phyloP scores from a whole-genome alignment of 2,888 invertebrate species.

The Caenorhabditis wallacei region DNA sequence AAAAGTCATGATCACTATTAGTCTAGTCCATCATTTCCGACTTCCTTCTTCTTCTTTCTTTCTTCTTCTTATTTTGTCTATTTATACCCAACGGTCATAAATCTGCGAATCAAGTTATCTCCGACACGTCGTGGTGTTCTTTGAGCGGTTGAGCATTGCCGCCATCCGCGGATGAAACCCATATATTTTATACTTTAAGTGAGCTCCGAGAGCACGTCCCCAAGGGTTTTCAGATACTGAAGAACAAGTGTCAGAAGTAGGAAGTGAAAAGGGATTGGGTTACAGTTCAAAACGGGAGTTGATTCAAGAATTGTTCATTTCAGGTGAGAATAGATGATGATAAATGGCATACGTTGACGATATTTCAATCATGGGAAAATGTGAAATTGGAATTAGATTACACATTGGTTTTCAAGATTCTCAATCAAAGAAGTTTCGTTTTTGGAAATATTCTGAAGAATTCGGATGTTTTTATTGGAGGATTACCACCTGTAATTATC shows the following conservation, averaged over 20 bases:
- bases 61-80: slow-evolving; percentile 27
- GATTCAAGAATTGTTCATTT: not conserved
- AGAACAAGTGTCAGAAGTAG: slow-evolving; percentile 32
- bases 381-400: slow-evolving; percentile 82
- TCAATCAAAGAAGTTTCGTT: slow-evolving; percentile 91
- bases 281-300: not conserved
- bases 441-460: slow-evolving; percentile 92
- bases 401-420: slow-evolving; percentile 83
- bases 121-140: slow-evolving; percentile 32
- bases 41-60: slow-evolving; percentile 28
- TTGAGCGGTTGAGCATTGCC: slow-evolving; percentile 43
- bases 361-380: slow-evolving; percentile 86
- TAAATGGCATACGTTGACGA: slow-evolving; percentile 92
- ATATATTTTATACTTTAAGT: slow-evolving; percentile 64
- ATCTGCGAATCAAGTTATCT: slow-evolving; percentile 62
- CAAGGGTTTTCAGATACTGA: not conserved
- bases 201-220: slow-evolving; percentile 58
- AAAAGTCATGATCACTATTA: slow-evolving; percentile 14
- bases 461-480: slow-evolving; percentile 96
- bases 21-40: slow-evolving; percentile 33
- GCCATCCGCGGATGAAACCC: slow-evolving; percentile 39
- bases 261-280: not conserved
- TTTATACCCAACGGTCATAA: slow-evolving; percentile 51
- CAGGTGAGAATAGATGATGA: slow-evolving; percentile 90
- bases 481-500: slow-evolving; percentile 88